Evolutionary conservation across 2,113 vertebrate species (phyloP), one percentile per base, ranked within the genome.

Genomic region (Cebidichthys violaceus): DNA sequence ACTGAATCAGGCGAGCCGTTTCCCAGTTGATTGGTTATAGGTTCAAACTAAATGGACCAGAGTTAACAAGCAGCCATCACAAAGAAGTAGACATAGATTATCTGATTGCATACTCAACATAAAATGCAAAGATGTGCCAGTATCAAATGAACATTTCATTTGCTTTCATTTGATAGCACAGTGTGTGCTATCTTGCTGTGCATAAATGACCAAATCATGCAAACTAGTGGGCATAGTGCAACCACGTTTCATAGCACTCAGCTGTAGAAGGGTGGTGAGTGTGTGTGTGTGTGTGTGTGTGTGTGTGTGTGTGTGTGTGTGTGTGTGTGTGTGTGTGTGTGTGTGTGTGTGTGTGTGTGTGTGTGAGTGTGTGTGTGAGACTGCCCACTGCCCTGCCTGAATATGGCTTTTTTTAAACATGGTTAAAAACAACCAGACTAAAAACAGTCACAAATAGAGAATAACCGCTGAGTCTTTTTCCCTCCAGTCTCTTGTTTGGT

Each of bases 121-220:
- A 41, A 41, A 4, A 66, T 29, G 9, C 45, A 57, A 39, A 77
- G 20, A 68, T 31, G 14, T 45, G 27, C 22, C 14, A 9, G 17
- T 68, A 18, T 59, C 29, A 31, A 27, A 37, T 24, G 11, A 70
- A 70, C 39, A 55, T 22, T 11, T 18, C 0, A 33, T 15, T 22
- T 29, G n/a, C n/a, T n/a, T n/a, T n/a, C n/a, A n/a, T n/a, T n/a
- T n/a, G n/a, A n/a, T n/a, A n/a, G n/a, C n/a, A n/a, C n/a, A n/a
- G n/a, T n/a, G n/a, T n/a, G n/a, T n/a, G n/a, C n/a, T n/a, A n/a
- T n/a, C n/a, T n/a, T n/a, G n/a, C 43, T 55, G 24, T 57, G 37
- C 15, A 57, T 33, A 8, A 50, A 64, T 55, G 61, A 37, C 24
- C 22, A 29, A 39, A 60, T 60, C 79, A 60, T 80, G 61, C 54